Conservation (phyloP, 1,140 invertebrate genomes). For the Steinernema feltiae region DNA sequence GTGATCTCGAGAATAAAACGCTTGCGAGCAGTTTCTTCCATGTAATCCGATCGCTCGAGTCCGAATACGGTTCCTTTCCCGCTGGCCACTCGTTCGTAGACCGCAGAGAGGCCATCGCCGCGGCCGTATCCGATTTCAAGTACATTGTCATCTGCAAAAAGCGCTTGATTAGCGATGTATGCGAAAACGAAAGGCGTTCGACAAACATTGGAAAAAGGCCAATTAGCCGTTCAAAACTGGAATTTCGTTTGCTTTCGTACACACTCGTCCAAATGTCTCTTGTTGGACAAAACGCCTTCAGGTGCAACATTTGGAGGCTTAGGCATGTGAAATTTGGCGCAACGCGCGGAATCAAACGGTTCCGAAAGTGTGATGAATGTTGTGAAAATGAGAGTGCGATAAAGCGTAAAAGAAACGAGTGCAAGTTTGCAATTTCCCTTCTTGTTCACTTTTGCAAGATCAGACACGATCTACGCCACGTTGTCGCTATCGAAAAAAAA, state of each 20-base stretch:
- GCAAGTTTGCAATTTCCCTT: too few species aligned
- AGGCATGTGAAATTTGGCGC: too few species aligned
- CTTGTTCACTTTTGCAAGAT: too few species aligned
- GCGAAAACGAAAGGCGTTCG: too few species aligned
- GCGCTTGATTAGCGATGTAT: neutral
- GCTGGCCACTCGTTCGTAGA: neutral
- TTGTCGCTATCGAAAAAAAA: neutral
- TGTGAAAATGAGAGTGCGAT: neutral
- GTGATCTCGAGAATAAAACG: conserved; percentile 30
- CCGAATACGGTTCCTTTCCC: conserved; percentile 22
- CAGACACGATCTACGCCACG: neutral
- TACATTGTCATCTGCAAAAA: conserved; percentile 26
- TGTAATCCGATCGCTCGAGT: conserved; percentile 32
- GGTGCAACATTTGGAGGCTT: too few species aligned
- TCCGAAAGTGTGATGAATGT: too few species aligned
- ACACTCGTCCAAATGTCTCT: too few species aligned
- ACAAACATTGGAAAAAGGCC: too few species aligned
- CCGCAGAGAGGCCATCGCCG: conserved; percentile 23
- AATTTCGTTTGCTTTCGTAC: too few species aligned
- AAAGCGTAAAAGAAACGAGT: neutral
- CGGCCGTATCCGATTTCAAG: conserved; percentile 40
- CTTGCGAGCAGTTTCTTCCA: conserved; percentile 28
- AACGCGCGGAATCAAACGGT: too few species aligned
- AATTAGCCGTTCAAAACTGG: too few species aligned
- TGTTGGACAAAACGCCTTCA: too few species aligned